Percentiles rank a stretch among this genome's conserved stretches.
phyloP scores from a whole-genome alignment of 2,797 vertebrate genomes.

The Oceanodroma leucorhoa region DNA sequence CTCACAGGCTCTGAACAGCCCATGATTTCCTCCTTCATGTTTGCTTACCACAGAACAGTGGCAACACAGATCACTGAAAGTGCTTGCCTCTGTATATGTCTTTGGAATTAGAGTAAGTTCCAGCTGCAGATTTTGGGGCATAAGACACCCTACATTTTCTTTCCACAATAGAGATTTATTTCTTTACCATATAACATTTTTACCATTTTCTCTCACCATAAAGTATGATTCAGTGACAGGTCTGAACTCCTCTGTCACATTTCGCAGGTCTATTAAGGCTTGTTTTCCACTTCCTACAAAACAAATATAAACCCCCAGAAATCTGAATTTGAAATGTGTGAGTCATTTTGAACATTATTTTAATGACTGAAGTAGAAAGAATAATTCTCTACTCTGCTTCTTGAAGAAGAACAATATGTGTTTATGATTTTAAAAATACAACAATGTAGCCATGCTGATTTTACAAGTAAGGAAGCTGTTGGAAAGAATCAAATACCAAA shows the following conservation, averaged over 20 bases:
- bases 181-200: neutral
- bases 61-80: neutral
- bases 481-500: neutral
- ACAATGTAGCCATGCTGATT: neutral
- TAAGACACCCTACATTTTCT: neutral
- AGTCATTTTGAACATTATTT: constrained; percentile 6
- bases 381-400: neutral
- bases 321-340: neutral
- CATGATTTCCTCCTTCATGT: neutral
- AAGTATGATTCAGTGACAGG: neutral
- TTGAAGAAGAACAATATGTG: neutral
- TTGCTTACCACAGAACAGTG: neutral
- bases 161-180: neutral
- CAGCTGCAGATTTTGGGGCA: neutral
- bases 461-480: neutral
- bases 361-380: constrained; percentile 9
- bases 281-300: neutral
- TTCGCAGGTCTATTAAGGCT: neutral
- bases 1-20: neutral
- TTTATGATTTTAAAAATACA: constrained; percentile 9
- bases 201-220: neutral
- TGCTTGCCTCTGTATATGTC: neutral
- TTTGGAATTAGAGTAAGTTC: neutral
- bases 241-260: neutral
- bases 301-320: neutral